Evolutionary conservation across 2,797 vertebrate species (phyloP), one percentile per base, ranked within the genome.

Genomic region (Nyctalus aviator): DNA sequence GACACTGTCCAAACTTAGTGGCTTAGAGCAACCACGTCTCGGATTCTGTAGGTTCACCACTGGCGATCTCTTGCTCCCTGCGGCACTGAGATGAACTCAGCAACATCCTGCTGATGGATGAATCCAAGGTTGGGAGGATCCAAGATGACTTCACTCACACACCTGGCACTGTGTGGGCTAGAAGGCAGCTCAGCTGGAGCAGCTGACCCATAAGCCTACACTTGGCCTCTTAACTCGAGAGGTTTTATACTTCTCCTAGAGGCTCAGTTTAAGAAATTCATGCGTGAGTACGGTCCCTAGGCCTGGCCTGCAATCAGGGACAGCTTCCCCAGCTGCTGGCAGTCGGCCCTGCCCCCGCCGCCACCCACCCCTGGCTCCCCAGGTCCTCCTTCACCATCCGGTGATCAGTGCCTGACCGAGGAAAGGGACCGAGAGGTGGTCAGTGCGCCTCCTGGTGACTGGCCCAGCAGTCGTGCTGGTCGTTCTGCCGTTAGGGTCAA

Each of bases 191-290:
- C 77, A n/a, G 21, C 30, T 66, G 46, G 35, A 91, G 76, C 7
- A 4, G 32, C 35, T 50, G 84, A 32, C 37, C 37, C 72, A 76
- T 3, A 35, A 81, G 21, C 15, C 50, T 77, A 53, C 13, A 66
- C 35, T 30, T 87, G 5, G 20, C 17, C 23, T 87, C 23, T 88
- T 90, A 87, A 84, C 37, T 91, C 6, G 30, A 93, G 69, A 79
- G 79, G 68, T 90, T 90, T 78, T 90, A 81, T 35, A 46, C 37
- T 77, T 93, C 72, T 92, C 53, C 53, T 23, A 55, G 53, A 55
- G 8, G 21, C 21, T 21, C 3, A 8, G 13, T 25, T 9, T 23
- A 25, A 11, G 55, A 25, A 57, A 57, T 57, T 57, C 10, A 4
- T 57, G 21, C 9, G 23, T 57, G 55, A 57, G 55, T 57, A 57